Evolutionary conservation across 2,797 vertebrate genomes (phyloP), one percentile per base, ranked within the genome.

Genomic region (Glyptemys insculpta): DNA sequence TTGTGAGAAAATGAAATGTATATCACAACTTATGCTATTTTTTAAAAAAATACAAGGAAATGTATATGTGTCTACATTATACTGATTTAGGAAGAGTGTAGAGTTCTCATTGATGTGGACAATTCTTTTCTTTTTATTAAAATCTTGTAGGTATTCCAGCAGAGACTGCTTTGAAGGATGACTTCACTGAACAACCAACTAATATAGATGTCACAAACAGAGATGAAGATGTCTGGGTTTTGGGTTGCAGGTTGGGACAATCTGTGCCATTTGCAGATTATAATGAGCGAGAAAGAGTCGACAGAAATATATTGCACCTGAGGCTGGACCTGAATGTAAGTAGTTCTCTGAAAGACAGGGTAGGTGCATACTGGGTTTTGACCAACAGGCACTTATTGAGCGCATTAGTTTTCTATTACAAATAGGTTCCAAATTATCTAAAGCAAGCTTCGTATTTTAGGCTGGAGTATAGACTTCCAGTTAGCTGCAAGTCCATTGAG

Each of bases 281-380:
- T 2, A 97, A 89, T 91, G 98, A 98, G 54, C 97, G 92, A 72
- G 97, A 97, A 81, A 98, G 98, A 90, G 92, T 95, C 81, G 97
- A 94, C 87, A 97, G 97, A 95, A 98, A 88, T 12, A 92, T 94
- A 29, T 62, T 98, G n/a, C 96, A 97, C 90, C 97, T 98, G 59
- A 97, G 37, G 68, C 93, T 98, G 96, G 98, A 98, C 92, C 92
- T 98, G 88, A 97, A 97, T 53, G 98, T 98, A 89, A 98, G 98
- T 98, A 95, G 29, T 85, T 94, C 31, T 93, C 44, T 89, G 72
- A 92, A 92, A 93, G 34, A 91, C 27, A 81, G 76, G 15, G 5
- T 50, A 72, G 21, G 25, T 92, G 95, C 49, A 19, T 81, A 47
- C 62, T 90, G 0, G 81, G 21, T 37, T 57, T 88, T 31, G 85